Evolutionary conservation across 2,113 vertebrate species (phyloP).

Genomic region (Sphyrna mokarran): DNA sequence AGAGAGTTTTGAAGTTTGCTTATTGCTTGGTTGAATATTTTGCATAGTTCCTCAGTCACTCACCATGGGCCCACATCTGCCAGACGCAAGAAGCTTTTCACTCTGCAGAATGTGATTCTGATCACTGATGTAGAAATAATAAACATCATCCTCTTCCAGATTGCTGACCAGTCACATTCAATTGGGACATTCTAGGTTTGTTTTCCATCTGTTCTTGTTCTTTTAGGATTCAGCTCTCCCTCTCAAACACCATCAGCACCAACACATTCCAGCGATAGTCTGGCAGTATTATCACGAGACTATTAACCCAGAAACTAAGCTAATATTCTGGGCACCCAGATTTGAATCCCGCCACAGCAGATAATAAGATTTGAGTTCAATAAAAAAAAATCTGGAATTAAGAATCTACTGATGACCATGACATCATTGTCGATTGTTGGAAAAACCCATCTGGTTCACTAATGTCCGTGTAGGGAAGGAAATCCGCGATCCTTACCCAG

Average conservation of each 20-base stretch:
- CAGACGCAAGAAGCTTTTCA: neutral
- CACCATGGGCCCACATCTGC: neutral
- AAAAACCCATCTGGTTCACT: too few species aligned
- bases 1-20: neutral
- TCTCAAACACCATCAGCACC: neutral
- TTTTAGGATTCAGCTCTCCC: neutral
- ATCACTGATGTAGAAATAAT: neutral
- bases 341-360: too few species aligned
- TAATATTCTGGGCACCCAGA: too few species aligned
- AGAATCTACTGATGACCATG: too few species aligned
- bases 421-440: too few species aligned
- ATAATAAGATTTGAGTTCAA: too few species aligned
- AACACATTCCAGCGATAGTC: neutral
- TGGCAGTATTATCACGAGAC: too few species aligned
- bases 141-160: neutral
- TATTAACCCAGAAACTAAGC: too few species aligned
- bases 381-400: too few species aligned
- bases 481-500: too few species aligned
- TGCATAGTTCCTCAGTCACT: neutral
- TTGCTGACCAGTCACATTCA: neutral
- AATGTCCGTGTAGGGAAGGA: too few species aligned
- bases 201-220: neutral
- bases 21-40: constrained; percentile 1
- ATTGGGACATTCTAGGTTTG: neutral
- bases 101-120: neutral